A percentile compares a stretch with the other conserved stretches of the same genome.
phyloP scores from a whole-genome alignment of 2,113 vertebrate genomes.

The Holacanthus passer region DNA sequence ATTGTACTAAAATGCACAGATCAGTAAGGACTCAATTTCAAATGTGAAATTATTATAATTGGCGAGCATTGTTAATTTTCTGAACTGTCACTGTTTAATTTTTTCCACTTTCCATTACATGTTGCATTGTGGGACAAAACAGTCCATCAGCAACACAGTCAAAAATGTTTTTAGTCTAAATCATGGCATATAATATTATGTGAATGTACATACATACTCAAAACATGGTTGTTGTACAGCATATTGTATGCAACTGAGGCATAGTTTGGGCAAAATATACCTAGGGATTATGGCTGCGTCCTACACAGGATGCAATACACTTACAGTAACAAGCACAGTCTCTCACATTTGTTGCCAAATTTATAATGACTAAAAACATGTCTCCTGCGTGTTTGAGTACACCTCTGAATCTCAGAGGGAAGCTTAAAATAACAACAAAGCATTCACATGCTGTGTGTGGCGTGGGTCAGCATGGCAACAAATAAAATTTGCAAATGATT shows the following conservation, averaged over 20 bases:
- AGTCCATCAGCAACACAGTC: neutral
- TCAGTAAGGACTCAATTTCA: neutral
- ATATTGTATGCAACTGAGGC: neutral
- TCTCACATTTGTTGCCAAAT: neutral
- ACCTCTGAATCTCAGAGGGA: neutral
- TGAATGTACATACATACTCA: neutral
- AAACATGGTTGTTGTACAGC: neutral
- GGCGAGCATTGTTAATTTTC: no score
- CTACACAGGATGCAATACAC: neutral
- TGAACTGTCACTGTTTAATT: neutral
- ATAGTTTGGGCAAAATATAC: neutral
- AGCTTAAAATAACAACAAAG: conserved; percentile 6
- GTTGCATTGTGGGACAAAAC: neutral
- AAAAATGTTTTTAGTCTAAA: neutral
- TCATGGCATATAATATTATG: neutral
- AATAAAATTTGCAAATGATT: conserved; percentile 11
- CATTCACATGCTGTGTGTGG: neutral
- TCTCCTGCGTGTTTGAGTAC: neutral
- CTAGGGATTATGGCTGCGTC: neutral
- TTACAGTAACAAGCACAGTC: neutral
- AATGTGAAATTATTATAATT: no score
- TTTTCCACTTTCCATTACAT: neutral
- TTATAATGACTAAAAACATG: neutral
- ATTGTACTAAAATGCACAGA: neutral
- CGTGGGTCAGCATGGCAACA: neutral